Evolutionary conservation across 1,140 invertebrate genomes (phyloP).

Genomic region (Cephus cinctus): DNA sequence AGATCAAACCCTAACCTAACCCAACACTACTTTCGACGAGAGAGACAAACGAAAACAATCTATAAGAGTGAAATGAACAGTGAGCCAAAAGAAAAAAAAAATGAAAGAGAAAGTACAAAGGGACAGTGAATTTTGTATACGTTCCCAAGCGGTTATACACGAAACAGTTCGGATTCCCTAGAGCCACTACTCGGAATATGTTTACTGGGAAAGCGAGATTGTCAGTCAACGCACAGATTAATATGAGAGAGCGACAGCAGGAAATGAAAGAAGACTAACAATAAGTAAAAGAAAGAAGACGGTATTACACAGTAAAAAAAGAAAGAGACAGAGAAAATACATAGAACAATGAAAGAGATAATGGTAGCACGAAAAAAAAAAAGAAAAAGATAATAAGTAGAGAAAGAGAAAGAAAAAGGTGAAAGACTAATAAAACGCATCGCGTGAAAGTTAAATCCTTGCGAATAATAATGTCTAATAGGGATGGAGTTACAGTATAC

Average conservation of each 20-base stretch:
- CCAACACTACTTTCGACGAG: too few species aligned
- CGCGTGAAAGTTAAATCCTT: too few species aligned
- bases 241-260: background rate
- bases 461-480: too few species aligned
- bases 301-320: background rate
- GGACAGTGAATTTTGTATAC: background rate
- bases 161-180: background rate
- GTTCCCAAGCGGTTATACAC: background rate
- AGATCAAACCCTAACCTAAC: too few species aligned
- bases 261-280: slow-evolving; percentile 1
- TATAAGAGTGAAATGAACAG: too few species aligned
- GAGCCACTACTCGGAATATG: too few species aligned
- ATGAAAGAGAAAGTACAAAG: background rate
- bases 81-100: background rate
- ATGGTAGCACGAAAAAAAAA: slow-evolving; percentile 5
- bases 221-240: too few species aligned
- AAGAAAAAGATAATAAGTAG: slow-evolving; percentile 21
- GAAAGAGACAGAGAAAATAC: slow-evolving; percentile 1
- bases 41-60: too few species aligned
- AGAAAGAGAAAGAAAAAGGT: slow-evolving; percentile 15
- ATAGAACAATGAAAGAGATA: background rate
- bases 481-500: slow-evolving; percentile 16
- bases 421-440: slow-evolving; percentile 4
- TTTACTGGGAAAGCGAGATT: too few species aligned
- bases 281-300: slow-evolving; percentile 1